Conservation (phyloP, 2,797 vertebrate species). For the Eulemur rubriventer region DNA sequence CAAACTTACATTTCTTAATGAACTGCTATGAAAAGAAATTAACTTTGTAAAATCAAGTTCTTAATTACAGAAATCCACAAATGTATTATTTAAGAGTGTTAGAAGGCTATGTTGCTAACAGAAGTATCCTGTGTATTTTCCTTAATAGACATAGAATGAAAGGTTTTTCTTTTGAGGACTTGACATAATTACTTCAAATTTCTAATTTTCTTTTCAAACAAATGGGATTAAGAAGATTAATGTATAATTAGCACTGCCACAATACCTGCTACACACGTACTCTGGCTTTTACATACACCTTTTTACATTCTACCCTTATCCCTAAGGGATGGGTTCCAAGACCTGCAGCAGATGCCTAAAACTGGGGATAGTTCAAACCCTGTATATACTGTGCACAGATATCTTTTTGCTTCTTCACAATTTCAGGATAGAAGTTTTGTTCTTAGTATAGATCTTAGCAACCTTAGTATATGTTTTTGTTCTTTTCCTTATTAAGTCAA, state of each 20-base stretch:
- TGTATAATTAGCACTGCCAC: neutral
- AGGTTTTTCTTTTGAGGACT: neutral
- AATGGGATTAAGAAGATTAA: neutral
- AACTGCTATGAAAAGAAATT: neutral
- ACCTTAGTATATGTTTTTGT: neutral
- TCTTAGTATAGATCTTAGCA: neutral
- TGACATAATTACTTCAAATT: neutral
- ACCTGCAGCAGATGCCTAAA: neutral
- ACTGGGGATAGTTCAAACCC: neutral
- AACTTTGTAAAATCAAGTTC: neutral
- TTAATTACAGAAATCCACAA: neutral
- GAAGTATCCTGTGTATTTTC: neutral
- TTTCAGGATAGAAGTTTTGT: neutral
- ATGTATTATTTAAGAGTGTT: neutral
- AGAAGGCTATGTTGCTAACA: neutral
- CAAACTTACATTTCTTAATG: neutral
- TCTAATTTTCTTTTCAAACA: constrained; percentile 15
- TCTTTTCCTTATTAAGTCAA: neutral
- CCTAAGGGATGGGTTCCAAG: neutral
- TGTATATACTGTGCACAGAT: neutral
- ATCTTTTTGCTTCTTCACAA: neutral
- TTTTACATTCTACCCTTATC: neutral
- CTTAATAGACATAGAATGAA: neutral
- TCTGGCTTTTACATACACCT: neutral
- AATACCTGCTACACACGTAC: neutral